Percentiles rank a stretch among this genome's conserved stretches.
Conservation (phyloP, 23 tunicate genomes). For the Corella eumyota region DNA sequence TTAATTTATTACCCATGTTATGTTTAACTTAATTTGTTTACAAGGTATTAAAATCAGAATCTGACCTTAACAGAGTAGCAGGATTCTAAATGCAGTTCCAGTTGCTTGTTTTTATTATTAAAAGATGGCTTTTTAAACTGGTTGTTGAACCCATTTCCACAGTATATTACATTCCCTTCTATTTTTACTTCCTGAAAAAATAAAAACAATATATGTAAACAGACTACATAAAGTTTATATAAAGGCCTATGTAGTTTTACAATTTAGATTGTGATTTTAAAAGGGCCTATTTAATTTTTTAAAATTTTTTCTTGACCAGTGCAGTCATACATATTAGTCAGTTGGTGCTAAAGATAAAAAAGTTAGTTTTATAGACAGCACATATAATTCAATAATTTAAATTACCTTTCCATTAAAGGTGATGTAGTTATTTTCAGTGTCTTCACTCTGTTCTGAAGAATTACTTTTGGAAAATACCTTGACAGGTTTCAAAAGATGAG, state of each 20-base stretch:
- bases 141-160: conserved; percentile 65
- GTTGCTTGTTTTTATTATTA: conserved; percentile 31
- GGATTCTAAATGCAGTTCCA: conserved; percentile 50
- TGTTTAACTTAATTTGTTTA: too few species aligned
- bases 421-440: conserved; percentile 22
- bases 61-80: too few species aligned
- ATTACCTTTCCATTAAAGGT: conserved; percentile 85
- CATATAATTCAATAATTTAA: not conserved
- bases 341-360: too few species aligned
- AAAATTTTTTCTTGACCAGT: not conserved
- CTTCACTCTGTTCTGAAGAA: not conserved
- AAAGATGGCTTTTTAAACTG: conserved; percentile 48
- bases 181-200: conserved; percentile 47
- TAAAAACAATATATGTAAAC: too few species aligned
- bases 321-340: too few species aligned
- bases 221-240: too few species aligned
- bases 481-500: conserved; percentile 63
- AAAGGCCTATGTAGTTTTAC: too few species aligned
- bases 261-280: too few species aligned
- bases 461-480: conserved; percentile 22
- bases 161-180: conserved; percentile 42
- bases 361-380: too few species aligned
- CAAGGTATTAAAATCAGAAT: too few species aligned
- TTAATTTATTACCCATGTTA: too few species aligned
- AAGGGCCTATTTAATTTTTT: not conserved